Evolutionary conservation across 2,797 vertebrate species (phyloP).

Genomic region (Sphenodon punctatus): DNA sequence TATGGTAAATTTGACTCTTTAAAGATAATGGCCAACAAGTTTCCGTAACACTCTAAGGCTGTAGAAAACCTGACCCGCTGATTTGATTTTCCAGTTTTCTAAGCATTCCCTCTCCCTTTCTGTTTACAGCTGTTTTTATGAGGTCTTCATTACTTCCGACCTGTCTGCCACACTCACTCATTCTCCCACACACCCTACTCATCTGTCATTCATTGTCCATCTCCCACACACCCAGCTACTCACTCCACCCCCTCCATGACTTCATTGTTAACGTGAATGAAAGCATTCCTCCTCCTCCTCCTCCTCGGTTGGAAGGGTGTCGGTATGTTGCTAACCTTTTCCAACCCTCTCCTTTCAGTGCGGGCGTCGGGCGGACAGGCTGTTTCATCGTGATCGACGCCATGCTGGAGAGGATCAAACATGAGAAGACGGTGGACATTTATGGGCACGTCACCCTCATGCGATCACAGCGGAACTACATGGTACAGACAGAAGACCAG

Average conservation of each 20-base stretch:
- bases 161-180: not conserved
- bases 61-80: fast-evolving
- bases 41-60: not conserved
- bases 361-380: constrained; percentile 93
- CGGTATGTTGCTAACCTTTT: fast-evolving
- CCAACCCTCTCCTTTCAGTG: constrained; percentile 69
- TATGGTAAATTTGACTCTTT: fast-evolving
- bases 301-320: fast-evolving
- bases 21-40: too few species aligned
- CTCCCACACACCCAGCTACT: fast-evolving
- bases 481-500: constrained; percentile 99
- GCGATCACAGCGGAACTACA: constrained; percentile 96
- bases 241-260: not conserved
- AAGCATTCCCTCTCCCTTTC: not conserved
- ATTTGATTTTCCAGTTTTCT: not conserved
- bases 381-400: constrained; percentile 98
- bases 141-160: not conserved
- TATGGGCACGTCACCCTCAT: constrained; percentile 97
- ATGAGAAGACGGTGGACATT: constrained; percentile 96
- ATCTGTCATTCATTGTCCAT: not conserved
- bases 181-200: not conserved
- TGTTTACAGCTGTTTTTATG: fast-evolving
- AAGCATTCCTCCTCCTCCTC: fast-evolving
- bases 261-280: not conserved
- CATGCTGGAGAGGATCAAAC: constrained; percentile 96